Percentiles rank a stretch among this genome's conserved stretches.
Conservation (phyloP, 1,140 invertebrate species). For the Campodea augens region DNA sequence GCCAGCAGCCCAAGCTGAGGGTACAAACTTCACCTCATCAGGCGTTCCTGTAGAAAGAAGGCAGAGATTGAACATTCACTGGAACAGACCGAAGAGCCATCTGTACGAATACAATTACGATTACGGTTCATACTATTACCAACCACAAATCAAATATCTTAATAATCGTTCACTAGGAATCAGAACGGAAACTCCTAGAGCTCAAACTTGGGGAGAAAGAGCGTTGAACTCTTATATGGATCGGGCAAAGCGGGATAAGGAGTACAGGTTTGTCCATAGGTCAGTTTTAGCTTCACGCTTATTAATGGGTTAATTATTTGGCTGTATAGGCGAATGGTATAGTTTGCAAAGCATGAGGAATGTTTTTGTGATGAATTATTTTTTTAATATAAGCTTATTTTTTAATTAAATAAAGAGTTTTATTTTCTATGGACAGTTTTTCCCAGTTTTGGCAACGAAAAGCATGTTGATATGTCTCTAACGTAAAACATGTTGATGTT, state of each 20-base stretch:
- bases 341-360: no score
- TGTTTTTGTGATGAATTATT: no score
- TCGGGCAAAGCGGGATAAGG: constrained; percentile 16
- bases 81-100: constrained; percentile 38
- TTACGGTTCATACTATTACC: constrained; percentile 65
- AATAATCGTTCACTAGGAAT: constrained; percentile 49
- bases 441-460: no score
- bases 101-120: constrained; percentile 65
- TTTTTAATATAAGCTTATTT: no score
- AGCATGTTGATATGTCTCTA: no score
- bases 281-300: no score
- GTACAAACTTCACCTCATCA: background rate
- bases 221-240: constrained; percentile 43
- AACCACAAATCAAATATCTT: constrained; percentile 61
- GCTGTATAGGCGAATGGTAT: no score
- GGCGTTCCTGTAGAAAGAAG: background rate
- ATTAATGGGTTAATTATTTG: no score
- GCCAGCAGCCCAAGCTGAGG: background rate
- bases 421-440: no score
- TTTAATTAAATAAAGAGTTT: no score
- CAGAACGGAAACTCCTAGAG: constrained; percentile 41
- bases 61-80: constrained; percentile 13
- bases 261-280: no score
- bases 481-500: no score
- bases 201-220: constrained; percentile 64